Conservation (phyloP, 2,888 invertebrate genomes). For the Pristionchus japonicus region DNA sequence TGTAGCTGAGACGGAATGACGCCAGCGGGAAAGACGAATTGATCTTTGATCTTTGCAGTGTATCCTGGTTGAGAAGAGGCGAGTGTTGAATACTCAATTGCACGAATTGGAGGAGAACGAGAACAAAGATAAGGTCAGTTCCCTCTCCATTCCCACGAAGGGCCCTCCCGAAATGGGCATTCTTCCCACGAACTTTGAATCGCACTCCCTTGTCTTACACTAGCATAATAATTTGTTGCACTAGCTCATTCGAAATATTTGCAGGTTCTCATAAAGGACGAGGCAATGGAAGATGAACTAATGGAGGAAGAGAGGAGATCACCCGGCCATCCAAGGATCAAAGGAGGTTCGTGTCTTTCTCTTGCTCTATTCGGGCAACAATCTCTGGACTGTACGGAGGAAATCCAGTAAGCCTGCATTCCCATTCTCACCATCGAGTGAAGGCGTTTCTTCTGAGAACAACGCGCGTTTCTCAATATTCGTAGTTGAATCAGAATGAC, state of each 20-base stretch:
- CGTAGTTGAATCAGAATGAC: background rate
- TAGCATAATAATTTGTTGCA: background rate
- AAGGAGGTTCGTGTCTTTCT: constrained; percentile 57
- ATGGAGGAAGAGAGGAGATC: constrained; percentile 46
- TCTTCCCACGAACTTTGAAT: background rate
- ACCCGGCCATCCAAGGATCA: constrained; percentile 41
- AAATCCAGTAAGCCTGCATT: background rate
- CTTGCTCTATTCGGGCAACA: background rate
- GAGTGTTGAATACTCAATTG: constrained; percentile 64
- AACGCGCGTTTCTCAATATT: background rate
- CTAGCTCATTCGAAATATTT: background rate
- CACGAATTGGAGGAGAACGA: constrained; percentile 62
- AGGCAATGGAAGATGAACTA: background rate
- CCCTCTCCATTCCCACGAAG: background rate
- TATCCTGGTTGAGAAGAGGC: constrained; percentile 63
- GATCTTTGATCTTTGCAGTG: constrained; percentile 52
- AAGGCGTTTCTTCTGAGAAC: background rate
- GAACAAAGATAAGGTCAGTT: constrained; percentile 43
- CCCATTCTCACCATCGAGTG: background rate
- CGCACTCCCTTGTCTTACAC: background rate
- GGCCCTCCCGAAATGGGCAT: background rate
- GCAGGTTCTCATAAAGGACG: constrained; percentile 20
- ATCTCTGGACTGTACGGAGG: background rate
- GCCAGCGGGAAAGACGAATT: background rate
- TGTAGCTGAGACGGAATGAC: background rate